A percentile compares a stretch with the other conserved stretches of the same genome.
Evolutionary conservation across 2,888 invertebrate genomes (phyloP).

Genomic region (Notocelia uddmanniana): DNA sequence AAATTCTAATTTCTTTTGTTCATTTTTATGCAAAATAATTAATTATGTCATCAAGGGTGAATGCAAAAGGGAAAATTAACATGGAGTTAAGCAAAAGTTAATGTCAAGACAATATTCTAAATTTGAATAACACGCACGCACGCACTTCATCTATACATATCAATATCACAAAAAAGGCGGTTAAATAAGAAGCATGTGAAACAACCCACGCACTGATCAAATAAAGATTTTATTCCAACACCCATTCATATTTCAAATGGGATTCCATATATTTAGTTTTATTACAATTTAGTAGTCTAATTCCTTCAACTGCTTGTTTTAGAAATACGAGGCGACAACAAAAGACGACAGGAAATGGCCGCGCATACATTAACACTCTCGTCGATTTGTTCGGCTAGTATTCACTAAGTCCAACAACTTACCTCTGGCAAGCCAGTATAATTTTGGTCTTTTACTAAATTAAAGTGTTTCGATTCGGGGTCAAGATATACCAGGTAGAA

Average conservation of each 20-base stretch:
- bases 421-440: neutral
- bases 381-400: slow-evolving; percentile 34
- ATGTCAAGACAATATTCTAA: too few relatives aligned
- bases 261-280: slow-evolving; percentile 33
- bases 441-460: neutral
- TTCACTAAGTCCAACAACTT: neutral
- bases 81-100: too few relatives aligned
- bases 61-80: too few relatives aligned
- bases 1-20: too few relatives aligned
- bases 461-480: neutral
- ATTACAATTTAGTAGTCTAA: slow-evolving; percentile 38
- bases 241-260: slow-evolving; percentile 19
- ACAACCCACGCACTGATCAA: slow-evolving; percentile 27
- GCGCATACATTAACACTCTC: slow-evolving; percentile 42
- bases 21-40: too few relatives aligned
- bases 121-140: too few relatives aligned
- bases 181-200: neutral
- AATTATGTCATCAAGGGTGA: too few relatives aligned
- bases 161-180: too few relatives aligned
- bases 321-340: slow-evolving; percentile 30
- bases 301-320: slow-evolving; percentile 27
- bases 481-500: neutral
- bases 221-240: slow-evolving; percentile 20
- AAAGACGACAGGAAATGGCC: slow-evolving; percentile 28
- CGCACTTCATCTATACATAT: too few relatives aligned